Evolutionary conservation across 1,140 invertebrate species (phyloP).

Genomic region (Caenorhabditis latens): DNA sequence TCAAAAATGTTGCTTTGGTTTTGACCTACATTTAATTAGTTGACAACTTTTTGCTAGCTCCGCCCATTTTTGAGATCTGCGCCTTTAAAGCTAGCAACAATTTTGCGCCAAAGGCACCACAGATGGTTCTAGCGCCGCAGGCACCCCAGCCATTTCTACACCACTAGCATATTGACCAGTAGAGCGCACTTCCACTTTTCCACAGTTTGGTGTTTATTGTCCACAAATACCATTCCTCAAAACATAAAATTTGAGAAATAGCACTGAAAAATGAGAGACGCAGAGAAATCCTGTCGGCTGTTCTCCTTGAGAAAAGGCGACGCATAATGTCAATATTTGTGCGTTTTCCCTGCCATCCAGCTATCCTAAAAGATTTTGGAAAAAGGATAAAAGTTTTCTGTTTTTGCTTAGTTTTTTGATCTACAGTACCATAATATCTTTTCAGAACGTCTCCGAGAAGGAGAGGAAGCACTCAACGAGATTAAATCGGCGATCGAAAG

Average conservation of each 20-base stretch:
- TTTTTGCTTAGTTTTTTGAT: not conserved
- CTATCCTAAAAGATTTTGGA: not conserved
- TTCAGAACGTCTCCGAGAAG: slow-evolving; percentile 40
- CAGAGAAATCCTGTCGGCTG: not conserved
- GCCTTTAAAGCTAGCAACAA: no score
- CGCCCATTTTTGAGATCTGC: no score
- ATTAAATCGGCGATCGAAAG: slow-evolving; percentile 21
- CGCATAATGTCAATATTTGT: slow-evolving; percentile 6
- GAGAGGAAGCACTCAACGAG: slow-evolving; percentile 34
- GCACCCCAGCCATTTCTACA: no score
- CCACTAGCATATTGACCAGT: no score
- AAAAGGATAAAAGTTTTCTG: not conserved
- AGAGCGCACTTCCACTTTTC: no score
- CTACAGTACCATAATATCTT: not conserved
- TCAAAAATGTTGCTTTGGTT: no score
- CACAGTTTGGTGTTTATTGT: no score
- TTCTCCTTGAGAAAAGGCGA: not conserved
- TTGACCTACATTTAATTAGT: no score
- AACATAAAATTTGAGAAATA: not conserved
- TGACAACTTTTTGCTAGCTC: no score
- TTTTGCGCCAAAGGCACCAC: no score
- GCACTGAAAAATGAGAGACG: not conserved
- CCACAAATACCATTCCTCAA: no score
- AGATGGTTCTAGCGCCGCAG: no score
- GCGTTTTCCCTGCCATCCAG: not conserved